A percentile compares a stretch with the other conserved stretches of the same genome.
phyloP scores from a whole-genome alignment of 2,888 invertebrate genomes.

The Pachliopta kotzebuea region DNA sequence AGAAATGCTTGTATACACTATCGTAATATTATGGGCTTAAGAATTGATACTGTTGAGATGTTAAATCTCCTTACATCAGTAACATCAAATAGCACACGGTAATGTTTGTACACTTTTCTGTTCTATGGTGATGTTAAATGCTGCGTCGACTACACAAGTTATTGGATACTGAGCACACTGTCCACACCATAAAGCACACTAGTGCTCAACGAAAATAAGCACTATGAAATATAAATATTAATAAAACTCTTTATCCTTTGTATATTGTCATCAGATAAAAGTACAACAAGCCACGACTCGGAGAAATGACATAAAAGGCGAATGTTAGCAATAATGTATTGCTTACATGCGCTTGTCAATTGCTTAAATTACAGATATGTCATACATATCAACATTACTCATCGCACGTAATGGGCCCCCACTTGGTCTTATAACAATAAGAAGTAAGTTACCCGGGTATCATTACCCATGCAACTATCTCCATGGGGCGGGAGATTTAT shows the following conservation, averaged over 20 bases:
- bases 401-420: slow-evolving; percentile 38
- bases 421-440: slow-evolving; percentile 36
- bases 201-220: too few relatives aligned
- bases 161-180: too few relatives aligned
- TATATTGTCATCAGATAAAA: slow-evolving; percentile 33
- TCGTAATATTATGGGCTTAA: too few relatives aligned
- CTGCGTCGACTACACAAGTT: too few relatives aligned
- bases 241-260: background rate
- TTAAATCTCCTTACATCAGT: too few relatives aligned
- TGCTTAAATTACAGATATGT: slow-evolving; percentile 45
- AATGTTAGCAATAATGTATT: slow-evolving; percentile 50
- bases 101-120: too few relatives aligned
- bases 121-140: too few relatives aligned
- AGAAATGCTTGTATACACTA: too few relatives aligned
- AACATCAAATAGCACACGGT: too few relatives aligned
- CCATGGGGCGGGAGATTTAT: slow-evolving; percentile 57
- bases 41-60: too few relatives aligned
- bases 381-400: slow-evolving; percentile 48
- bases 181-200: too few relatives aligned
- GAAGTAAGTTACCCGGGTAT: slow-evolving; percentile 44
- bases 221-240: too few relatives aligned
- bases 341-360: slow-evolving; percentile 51
- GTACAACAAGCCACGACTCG: slow-evolving; percentile 30
- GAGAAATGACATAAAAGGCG: slow-evolving; percentile 35
- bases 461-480: slow-evolving; percentile 51